Conservation (phyloP, 2,113 vertebrate genomes). For the Progne subis region DNA sequence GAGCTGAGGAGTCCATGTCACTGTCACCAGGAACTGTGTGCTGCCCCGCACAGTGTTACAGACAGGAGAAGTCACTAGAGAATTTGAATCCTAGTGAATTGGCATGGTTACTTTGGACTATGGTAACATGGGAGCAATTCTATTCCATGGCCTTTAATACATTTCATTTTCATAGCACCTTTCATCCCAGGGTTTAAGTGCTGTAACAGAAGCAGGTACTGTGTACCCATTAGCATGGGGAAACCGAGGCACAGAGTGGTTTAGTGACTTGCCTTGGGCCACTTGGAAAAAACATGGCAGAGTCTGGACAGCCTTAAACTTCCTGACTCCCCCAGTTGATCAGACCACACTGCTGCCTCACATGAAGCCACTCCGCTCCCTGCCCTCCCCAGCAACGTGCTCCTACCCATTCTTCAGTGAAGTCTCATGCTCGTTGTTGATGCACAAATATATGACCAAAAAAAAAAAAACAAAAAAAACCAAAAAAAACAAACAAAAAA, state of each 20-base stretch:
- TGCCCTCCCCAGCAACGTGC: slow-evolving; percentile 17
- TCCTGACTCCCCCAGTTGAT: neutral
- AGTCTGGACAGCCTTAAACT: slow-evolving; percentile 4
- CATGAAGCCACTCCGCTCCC: neutral
- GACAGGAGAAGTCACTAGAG: neutral
- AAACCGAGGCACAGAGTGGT: slow-evolving; percentile 53
- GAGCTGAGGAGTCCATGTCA: neutral
- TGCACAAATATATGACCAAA: slow-evolving; percentile 1
- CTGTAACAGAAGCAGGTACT: neutral
- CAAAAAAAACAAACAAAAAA: neutral
- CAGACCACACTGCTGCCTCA: neutral
- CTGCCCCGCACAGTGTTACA: neutral
- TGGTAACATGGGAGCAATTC: neutral
- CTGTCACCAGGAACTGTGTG: neutral
- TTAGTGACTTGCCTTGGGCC: slow-evolving; percentile 6
- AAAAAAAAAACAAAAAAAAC: neutral
- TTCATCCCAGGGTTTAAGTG: slow-evolving; percentile 47
- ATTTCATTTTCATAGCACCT: slow-evolving; percentile 58
- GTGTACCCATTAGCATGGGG: neutral
- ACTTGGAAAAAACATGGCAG: neutral
- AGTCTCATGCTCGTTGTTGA: neutral
- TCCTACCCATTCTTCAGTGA: slow-evolving; percentile 30
- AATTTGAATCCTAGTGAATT: neutral
- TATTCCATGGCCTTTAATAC: slow-evolving; percentile 23
- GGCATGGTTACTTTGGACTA: neutral